Evolutionary conservation across 2,888 invertebrate genomes (phyloP).

Genomic region (Lomographa bimaculata): DNA sequence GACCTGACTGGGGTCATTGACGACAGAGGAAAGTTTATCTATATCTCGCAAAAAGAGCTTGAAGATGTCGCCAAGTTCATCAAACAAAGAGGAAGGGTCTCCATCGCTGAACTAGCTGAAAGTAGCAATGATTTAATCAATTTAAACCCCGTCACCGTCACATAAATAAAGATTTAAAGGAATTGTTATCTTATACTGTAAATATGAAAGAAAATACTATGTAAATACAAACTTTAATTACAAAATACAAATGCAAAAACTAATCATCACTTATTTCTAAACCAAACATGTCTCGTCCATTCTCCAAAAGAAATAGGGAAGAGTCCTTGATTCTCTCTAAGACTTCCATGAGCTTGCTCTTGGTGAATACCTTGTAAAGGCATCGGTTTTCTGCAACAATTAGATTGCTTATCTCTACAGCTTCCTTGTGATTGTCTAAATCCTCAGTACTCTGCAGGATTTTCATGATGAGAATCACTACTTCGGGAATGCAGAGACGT

Average conservation of each 20-base stretch:
- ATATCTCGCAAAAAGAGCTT: conserved; percentile 95
- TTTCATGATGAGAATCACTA: conserved; percentile 89
- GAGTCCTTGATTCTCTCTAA: conserved; percentile 91
- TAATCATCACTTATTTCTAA: conserved; percentile 75
- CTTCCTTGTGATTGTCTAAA: conserved; percentile 88
- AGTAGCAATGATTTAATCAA: conserved; percentile 96
- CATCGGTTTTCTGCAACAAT: conserved; percentile 91
- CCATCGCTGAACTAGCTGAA: conserved; percentile 96
- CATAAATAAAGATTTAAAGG: conserved; percentile 34
- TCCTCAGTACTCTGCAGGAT: conserved; percentile 90
- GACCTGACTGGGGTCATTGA: conserved; percentile 98
- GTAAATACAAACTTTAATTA: conserved; percentile 60
- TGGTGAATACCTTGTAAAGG: conserved; percentile 91
- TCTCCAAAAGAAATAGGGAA: conserved; percentile 88
- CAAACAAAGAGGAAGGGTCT: conserved; percentile 96
- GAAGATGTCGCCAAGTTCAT: conserved; percentile 98
- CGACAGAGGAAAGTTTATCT: conserved; percentile 99
- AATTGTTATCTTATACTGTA: conserved; percentile 30
- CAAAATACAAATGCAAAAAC: conserved; percentile 35
- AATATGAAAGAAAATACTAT: conserved; percentile 39
- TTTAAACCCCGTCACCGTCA: conserved; percentile 84
- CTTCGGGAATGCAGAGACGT: conserved; percentile 92
- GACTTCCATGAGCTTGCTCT: conserved; percentile 90
- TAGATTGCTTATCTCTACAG: conserved; percentile 88
- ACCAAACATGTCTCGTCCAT: conserved; percentile 93